A percentile compares a stretch with the other conserved stretches of the same genome.
Evolutionary conservation across 2,797 vertebrate genomes (phyloP).

Genomic region (Tapera naevia): DNA sequence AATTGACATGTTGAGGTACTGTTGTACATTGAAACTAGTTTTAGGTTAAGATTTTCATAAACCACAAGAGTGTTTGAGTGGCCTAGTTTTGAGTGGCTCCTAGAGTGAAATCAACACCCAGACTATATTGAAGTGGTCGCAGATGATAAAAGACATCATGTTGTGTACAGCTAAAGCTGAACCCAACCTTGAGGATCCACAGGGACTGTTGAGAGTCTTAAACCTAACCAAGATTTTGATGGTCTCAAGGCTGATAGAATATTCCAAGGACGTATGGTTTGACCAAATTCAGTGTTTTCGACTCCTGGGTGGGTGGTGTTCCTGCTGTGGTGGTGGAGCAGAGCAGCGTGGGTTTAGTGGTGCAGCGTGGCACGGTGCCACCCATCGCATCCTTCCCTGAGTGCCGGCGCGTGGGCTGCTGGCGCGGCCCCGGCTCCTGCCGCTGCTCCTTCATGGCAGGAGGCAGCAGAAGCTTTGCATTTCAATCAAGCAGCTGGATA

Average conservation of each 20-base stretch:
- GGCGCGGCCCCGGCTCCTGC: neutral
- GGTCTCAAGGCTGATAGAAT: neutral
- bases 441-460: neutral
- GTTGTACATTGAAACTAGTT: neutral
- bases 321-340: neutral
- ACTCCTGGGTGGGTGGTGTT: neutral
- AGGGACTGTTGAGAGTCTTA: neutral
- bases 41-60: neutral
- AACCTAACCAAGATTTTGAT: neutral
- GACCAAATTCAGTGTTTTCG: neutral
- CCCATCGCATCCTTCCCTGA: neutral
- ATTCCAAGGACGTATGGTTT: neutral
- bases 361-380: neutral
- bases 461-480: neutral
- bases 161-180: neutral
- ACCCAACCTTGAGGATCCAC: neutral
- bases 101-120: neutral
- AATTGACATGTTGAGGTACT: neutral
- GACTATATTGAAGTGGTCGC: neutral
- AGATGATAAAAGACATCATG: neutral
- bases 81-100: neutral
- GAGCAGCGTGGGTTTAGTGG: neutral
- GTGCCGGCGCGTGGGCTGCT: neutral
- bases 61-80: neutral
- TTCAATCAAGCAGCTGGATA: slow-evolving; percentile 34